Evolutionary conservation across 1,140 invertebrate species (phyloP).

Genomic region (Drosophila paulistorum): DNA sequence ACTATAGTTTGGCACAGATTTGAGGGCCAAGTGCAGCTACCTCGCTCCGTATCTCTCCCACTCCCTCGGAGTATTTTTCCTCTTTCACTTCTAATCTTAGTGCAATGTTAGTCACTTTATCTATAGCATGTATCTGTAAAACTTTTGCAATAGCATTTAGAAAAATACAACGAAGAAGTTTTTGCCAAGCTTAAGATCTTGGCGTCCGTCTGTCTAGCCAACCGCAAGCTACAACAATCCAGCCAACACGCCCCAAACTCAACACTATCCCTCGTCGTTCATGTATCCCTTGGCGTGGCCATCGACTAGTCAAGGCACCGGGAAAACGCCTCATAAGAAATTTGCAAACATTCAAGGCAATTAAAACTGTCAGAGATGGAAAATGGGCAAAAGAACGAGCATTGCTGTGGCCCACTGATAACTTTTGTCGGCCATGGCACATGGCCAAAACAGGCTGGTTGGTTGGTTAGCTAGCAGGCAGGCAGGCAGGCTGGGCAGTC

Average conservation of each 20-base stretch:
- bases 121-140: slow-evolving; percentile 73
- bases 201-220: slow-evolving; percentile 69
- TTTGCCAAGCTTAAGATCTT: slow-evolving; percentile 60
- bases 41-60: not conserved
- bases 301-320: slow-evolving; percentile 13
- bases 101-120: slow-evolving; percentile 62
- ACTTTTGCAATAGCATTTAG: slow-evolving; percentile 75
- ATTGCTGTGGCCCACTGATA: slow-evolving; percentile 57
- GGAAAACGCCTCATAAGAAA: slow-evolving; percentile 58
- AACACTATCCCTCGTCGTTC: not conserved
- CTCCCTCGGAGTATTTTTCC: not conserved
- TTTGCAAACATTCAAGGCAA: slow-evolving; percentile 80
- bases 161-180: slow-evolving; percentile 62
- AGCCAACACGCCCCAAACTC: slow-evolving; percentile 1
- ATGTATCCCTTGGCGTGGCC: not conserved
- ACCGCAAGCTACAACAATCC: slow-evolving; percentile 73
- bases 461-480: not conserved
- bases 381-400: slow-evolving; percentile 35
- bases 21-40: slow-evolving; percentile 47
- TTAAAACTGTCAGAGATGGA: slow-evolving; percentile 72
- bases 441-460: slow-evolving; percentile 39
- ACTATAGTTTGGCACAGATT: slow-evolving; percentile 27
- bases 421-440: slow-evolving; percentile 65
- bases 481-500: not conserved
- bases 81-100: not conserved